Base-by-base conservation (phyloP, 2,888 invertebrate species). In the Seira sanloemensis region DNA sequence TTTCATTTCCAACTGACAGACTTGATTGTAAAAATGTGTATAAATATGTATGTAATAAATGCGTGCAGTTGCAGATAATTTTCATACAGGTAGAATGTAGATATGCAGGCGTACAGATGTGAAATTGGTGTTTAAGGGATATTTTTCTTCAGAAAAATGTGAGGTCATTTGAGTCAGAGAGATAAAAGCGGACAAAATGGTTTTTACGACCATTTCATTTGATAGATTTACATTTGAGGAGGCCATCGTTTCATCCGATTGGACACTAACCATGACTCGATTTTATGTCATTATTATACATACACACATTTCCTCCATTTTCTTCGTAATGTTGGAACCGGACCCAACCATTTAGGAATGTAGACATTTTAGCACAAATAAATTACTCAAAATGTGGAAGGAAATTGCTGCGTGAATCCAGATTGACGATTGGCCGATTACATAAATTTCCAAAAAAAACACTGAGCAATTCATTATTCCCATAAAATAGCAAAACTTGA, bases 181-280 rank as follows among this genome's bases (percentile, higher is more conserved):
- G 79, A 75, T 75, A 81, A 75, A 18, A 79, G 1, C 25, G 66
- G 72, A 24, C 66, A 75, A 82, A 76, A 50, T 58, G 58, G 58
- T 18, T 16, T 58, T 58, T 58, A 58, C 18, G 75, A 66, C 81
- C 81, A 82, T 82, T 82, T 69, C 71, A 50, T 66, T 24, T 76
- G 81, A 82, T 82, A 82, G 81, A 82, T 82, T 82, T 82, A 82
- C 81, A 82, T 82, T 82, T 79, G 75, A 76, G 76, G 76, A 82
- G 81, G 81, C 71, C 81, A 82, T 82, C 75, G 76, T 76, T 76
- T 76, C 76, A 25, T 68, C 76, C 72, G 69, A 76, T 27, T 26
- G 81, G 81, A 82, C 81, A 82, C 76, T 82, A 82, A 82, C 81
- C 75, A 75, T 76, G 76, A 62, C 80, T 81, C 69, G 54, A 68